Conservation (phyloP, 35 echinoderm and acorn worm genomes). For the Apostichopus californicus region DNA sequence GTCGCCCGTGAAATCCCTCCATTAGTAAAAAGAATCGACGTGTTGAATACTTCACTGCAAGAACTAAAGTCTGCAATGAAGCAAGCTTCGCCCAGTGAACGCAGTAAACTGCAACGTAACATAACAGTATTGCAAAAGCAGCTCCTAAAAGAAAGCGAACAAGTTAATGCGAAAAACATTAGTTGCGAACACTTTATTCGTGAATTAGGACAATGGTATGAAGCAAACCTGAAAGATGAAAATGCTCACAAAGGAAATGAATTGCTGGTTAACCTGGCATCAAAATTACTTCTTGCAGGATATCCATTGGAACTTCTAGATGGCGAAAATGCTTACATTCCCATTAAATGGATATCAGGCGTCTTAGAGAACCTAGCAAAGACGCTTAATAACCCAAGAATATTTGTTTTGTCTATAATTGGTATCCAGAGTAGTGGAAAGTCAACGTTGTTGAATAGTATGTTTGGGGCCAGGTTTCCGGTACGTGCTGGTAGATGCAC, state of each 20-base stretch:
- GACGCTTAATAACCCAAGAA: neutral
- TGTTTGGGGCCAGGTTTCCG: slow-evolving; percentile 58
- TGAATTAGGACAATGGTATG: neutral
- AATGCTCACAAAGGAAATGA: neutral
- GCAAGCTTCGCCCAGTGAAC: neutral
- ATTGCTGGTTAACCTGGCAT: neutral
- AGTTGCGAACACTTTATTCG: slow-evolving; percentile 15
- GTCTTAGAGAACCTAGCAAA: neutral
- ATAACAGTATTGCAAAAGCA: neutral
- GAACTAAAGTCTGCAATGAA: neutral
- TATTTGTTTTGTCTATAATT: slow-evolving; percentile 28
- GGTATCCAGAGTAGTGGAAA: slow-evolving; percentile 47
- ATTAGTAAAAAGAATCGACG: neutral
- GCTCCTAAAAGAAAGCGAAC: neutral
- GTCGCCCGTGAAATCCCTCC: neutral
- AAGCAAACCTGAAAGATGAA: neutral
- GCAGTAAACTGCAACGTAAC: too few species aligned
- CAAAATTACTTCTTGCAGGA: slow-evolving; percentile 10
- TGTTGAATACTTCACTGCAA: neutral
- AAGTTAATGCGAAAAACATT: neutral
- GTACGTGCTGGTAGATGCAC: slow-evolving; percentile 33
- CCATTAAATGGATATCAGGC: neutral
- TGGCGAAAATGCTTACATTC: neutral
- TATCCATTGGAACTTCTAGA: slow-evolving; percentile 38
- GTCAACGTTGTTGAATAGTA: slow-evolving; percentile 37